These are phyloP conservation scores for Orius insidiosus DNA, from an alignment of 1,140 invertebrate species.

Conservation along the genomic window DNA sequence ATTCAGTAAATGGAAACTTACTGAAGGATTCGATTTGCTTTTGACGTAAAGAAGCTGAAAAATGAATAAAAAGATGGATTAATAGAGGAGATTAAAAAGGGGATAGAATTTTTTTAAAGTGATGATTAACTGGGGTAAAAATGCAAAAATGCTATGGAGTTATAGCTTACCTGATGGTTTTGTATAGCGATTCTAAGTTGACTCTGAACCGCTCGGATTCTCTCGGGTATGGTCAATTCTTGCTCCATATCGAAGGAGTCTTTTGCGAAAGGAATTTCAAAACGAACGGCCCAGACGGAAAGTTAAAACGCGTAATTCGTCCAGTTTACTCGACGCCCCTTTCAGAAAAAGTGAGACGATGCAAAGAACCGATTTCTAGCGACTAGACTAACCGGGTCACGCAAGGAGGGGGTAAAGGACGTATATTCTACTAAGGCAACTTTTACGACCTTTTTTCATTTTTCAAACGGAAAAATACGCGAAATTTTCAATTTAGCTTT, in stretches of 20 bases:
- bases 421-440: no score
- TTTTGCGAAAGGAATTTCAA: neutral
- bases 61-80: no score
- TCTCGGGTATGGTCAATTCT: neutral
- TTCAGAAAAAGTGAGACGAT: neutral
- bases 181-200: slow-evolving; percentile 12
- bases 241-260: neutral
- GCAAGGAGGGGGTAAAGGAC: no score
- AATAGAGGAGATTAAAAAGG: neutral
- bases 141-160: no score
- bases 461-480: no score
- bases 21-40: no score
- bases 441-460: no score
- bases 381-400: neutral
- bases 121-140: no score
- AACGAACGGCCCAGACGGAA: neutral
- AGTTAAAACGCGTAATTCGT: neutral
- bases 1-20: neutral
- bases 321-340: neutral
- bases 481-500: no score
- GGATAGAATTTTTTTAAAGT: no score
- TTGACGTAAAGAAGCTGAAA: no score
- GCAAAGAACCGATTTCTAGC: neutral
- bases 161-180: slow-evolving; percentile 12
- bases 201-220: slow-evolving; percentile 9